Percentiles rank a stretch among this genome's conserved stretches.
Conservation (phyloP, 2,113 vertebrate genomes). For the Mustelus asterias region DNA sequence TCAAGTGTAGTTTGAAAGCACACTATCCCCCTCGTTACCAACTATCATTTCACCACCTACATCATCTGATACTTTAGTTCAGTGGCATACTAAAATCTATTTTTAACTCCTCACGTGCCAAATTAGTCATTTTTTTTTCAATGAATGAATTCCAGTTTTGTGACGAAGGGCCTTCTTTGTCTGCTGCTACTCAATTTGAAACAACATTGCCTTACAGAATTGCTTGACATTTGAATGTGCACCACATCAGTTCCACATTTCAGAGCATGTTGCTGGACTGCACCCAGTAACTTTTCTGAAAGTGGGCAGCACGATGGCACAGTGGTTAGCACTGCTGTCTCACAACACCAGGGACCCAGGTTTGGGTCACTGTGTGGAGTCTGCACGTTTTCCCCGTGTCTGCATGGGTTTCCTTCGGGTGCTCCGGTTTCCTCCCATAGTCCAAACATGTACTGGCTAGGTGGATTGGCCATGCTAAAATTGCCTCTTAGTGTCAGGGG, state of each 20-base stretch:
- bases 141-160: not conserved
- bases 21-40: not conserved
- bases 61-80: not conserved
- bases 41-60: not conserved
- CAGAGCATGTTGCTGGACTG: not conserved
- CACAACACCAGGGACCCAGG: too few relatives aligned
- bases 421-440: too few relatives aligned
- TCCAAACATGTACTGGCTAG: too few relatives aligned
- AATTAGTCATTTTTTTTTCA: too few relatives aligned
- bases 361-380: too few relatives aligned
- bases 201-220: not conserved
- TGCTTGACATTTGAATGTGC: not conserved
- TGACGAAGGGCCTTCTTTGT: not conserved
- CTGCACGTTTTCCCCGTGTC: too few relatives aligned
- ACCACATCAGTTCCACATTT: not conserved
- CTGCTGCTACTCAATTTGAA: not conserved
- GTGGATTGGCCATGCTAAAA: too few relatives aligned
- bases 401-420: too few relatives aligned
- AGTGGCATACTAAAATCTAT: not conserved
- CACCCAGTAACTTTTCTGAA: too few relatives aligned
- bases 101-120: not conserved
- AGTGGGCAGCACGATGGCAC: too few relatives aligned
- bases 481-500: too few relatives aligned
- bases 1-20: not conserved
- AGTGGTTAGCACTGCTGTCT: too few relatives aligned